Evolutionary conservation across 2,113 vertebrate genomes (phyloP).

Genomic region (Lampris incognitus): DNA sequence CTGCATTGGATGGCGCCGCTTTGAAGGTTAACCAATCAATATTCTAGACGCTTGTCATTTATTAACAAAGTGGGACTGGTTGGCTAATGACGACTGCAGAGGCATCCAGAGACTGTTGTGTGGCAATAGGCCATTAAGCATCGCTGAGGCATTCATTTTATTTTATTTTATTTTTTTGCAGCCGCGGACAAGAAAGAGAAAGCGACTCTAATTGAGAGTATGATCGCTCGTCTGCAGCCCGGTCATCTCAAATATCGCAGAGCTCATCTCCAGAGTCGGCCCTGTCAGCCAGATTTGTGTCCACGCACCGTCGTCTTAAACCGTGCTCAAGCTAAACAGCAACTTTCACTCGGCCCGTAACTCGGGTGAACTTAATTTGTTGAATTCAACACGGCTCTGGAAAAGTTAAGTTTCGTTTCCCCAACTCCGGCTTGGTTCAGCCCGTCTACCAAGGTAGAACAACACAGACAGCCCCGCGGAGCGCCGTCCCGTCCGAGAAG

Average conservation of each 20-base stretch:
- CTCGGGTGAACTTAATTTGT: constrained; percentile 60
- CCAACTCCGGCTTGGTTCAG: constrained; percentile 46
- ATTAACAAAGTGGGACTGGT: constrained; percentile 60
- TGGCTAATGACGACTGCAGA: constrained; percentile 55
- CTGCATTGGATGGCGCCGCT: constrained; percentile 47
- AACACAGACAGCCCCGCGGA: constrained; percentile 47
- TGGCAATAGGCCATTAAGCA: constrained; percentile 45
- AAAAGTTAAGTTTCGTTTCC: constrained; percentile 60
- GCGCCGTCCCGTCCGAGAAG: constrained; percentile 36
- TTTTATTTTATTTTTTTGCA: background rate
- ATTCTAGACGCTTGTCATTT: constrained; percentile 64
- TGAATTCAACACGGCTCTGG: constrained; percentile 55
- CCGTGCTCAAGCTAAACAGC: constrained; percentile 37
- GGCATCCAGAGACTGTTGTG: constrained; percentile 54
- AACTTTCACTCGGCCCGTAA: constrained; percentile 41
- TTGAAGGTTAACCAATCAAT: constrained; percentile 75
- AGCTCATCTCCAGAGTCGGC: constrained; percentile 44
- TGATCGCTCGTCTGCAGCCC: constrained; percentile 67
- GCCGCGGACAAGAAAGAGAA: constrained; percentile 46
- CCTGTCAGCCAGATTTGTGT: constrained; percentile 66
- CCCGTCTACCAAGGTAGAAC: constrained; percentile 40
- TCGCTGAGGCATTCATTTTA: constrained; percentile 3
- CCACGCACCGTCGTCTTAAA: constrained; percentile 30
- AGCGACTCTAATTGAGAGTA: constrained; percentile 66
- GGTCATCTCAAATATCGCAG: constrained; percentile 63